Evolutionary conservation across 1,140 invertebrate genomes (phyloP).

Genomic region (Phortica variegata): DNA sequence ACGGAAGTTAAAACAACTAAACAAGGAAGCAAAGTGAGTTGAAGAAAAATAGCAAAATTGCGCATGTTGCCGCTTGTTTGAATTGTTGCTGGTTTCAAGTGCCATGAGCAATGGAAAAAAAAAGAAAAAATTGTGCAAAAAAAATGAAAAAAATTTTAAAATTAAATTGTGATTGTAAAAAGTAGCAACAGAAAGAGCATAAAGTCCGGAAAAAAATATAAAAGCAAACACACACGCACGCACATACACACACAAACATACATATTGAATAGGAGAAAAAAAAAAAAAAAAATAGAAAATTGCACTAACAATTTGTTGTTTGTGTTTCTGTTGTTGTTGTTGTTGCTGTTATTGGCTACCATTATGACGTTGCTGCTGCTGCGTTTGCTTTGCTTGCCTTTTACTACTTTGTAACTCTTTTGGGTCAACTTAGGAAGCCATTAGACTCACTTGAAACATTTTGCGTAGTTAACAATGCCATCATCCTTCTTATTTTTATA

Average conservation of each 20-base stretch:
- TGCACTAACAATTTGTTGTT: background rate
- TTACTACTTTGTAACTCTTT: slow-evolving; percentile 32
- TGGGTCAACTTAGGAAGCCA: slow-evolving; percentile 40
- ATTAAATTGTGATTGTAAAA: background rate
- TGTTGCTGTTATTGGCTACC: no score
- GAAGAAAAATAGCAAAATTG: slow-evolving; percentile 27
- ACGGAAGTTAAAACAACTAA: slow-evolving; percentile 44
- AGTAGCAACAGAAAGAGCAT: background rate
- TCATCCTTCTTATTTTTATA: slow-evolving; percentile 25
- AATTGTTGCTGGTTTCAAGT: slow-evolving; percentile 11
- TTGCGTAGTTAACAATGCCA: slow-evolving; percentile 44
- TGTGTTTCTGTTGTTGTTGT: no score
- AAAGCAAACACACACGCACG: no score
- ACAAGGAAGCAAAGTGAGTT: slow-evolving; percentile 40
- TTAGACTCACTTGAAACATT: slow-evolving; percentile 50
- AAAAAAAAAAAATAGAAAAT: slow-evolving; percentile 3
- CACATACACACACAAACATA: slow-evolving; percentile 16
- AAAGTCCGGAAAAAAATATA: no score
- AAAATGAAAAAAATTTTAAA: background rate
- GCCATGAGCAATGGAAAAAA: background rate
- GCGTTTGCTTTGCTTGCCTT: no score
- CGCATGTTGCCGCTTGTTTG: slow-evolving; percentile 3
- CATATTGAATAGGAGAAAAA: slow-evolving; percentile 1
- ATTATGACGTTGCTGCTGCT: no score
- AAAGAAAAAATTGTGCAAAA: background rate